phyloP scores from a whole-genome alignment of 2,888 invertebrate species.

The Macrophya alboannulata region DNA sequence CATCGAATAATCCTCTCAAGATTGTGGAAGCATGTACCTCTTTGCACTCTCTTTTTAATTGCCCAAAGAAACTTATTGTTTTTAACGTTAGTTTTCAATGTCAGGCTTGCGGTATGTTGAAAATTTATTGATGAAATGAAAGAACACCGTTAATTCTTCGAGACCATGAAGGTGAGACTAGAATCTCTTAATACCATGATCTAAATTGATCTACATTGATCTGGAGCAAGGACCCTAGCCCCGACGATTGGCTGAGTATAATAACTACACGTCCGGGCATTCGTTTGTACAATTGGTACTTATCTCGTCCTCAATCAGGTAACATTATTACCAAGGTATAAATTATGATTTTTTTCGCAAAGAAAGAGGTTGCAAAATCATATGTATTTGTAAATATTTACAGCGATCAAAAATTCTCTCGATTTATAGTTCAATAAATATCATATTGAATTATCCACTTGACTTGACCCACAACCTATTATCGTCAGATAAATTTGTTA shows the following conservation, averaged over 20 bases:
- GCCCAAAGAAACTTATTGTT: neutral
- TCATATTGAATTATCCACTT: neutral
- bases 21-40: neutral
- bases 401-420: neutral
- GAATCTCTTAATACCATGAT: constrained; percentile 40
- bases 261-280: constrained; percentile 25
- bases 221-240: constrained; percentile 42
- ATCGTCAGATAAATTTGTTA: neutral
- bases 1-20: neutral
- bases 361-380: neutral
- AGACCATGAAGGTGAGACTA: neutral
- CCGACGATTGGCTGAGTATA: constrained; percentile 9
- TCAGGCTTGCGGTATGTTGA: neutral
- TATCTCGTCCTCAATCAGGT: constrained; percentile 4
- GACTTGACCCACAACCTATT: neutral
- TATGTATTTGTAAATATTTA: neutral
- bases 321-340: neutral
- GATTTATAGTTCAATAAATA: neutral
- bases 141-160: neutral
- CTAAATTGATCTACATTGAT: constrained; percentile 44
- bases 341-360: constrained; percentile 4
- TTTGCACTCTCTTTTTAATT: neutral
- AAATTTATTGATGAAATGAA: neutral
- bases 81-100: neutral
- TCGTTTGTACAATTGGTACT: constrained; percentile 22